These are phyloP conservation scores for Drosophila mauritiana DNA, from an alignment of 1,140 invertebrate species.

Conservation along the genomic window DNA sequence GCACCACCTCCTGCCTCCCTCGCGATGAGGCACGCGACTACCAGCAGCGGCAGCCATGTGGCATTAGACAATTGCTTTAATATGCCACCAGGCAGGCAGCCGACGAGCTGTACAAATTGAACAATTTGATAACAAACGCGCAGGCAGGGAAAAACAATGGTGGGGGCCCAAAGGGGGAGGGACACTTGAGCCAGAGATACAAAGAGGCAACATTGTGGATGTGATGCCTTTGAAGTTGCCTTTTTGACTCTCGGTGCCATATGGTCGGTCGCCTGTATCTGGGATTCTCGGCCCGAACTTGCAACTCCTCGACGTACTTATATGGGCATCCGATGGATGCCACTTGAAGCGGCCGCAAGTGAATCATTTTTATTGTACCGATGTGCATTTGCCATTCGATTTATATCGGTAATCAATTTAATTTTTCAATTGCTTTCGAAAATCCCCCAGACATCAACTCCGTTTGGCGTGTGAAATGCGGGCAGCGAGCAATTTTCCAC, in stretches of 20 bases:
- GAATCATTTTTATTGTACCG: slow-evolving; percentile 75
- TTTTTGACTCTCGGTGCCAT: slow-evolving; percentile 53
- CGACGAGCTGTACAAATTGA: slow-evolving; percentile 74
- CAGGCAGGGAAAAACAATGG: slow-evolving; percentile 1
- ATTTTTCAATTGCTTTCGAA: slow-evolving; percentile 71
- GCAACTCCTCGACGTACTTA: slow-evolving; percentile 36
- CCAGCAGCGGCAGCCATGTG: slow-evolving; percentile 73
- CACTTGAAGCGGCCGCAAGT: slow-evolving; percentile 54
- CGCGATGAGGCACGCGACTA: slow-evolving; percentile 68
- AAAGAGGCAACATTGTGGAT: slow-evolving; percentile 68
- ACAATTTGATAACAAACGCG: slow-evolving; percentile 75
- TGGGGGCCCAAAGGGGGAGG: slow-evolving; percentile 1
- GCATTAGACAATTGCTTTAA: slow-evolving; percentile 81
- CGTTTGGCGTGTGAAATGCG: slow-evolving; percentile 66
- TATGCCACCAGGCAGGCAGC: slow-evolving; percentile 66
- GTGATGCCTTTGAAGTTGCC: slow-evolving; percentile 64
- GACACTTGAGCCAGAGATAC: slow-evolving; percentile 55
- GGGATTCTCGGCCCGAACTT: slow-evolving; percentile 39
- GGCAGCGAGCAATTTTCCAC: slow-evolving; percentile 35
- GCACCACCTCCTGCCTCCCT: slow-evolving; percentile 5
- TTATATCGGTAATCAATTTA: slow-evolving; percentile 73
- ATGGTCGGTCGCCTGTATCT: slow-evolving; percentile 64
- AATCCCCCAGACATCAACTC: slow-evolving; percentile 4
- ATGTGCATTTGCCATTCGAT: slow-evolving; percentile 62
- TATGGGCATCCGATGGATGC: slow-evolving; percentile 59